Evolutionary conservation across 2,113 vertebrate genomes (phyloP), one percentile per base, ranked within the genome.

Genomic region (Cololabis saira): DNA sequence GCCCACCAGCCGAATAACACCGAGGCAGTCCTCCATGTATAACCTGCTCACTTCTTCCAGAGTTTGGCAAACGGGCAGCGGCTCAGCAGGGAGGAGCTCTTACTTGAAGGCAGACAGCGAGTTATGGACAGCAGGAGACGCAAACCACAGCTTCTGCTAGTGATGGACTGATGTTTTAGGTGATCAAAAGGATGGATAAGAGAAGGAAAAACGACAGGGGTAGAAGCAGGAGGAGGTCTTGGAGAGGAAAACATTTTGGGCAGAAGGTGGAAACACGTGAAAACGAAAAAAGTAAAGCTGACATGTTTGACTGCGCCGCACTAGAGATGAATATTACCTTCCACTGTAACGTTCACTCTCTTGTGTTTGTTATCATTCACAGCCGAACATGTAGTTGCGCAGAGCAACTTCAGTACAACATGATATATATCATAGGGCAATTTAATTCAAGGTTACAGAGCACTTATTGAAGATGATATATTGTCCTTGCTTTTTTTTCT

Each of bases 131-230:
- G 85, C 89, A 50, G 78, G 81, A 85, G 83, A 85, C 77, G 69
- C 57, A 82, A 85, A 80, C 68, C 80, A 75, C 83, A 86, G 80
- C 78, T 84, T 71, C 47, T 81, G 77, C 50, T 72, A 57, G 64
- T 86, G 88, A 91, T 77, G 82, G 85, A 87, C 82, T 76, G 87
- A 87, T 92, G 89, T 88, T 91, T 85, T 76, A 85, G 74, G 74
- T 81, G 83, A 92, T 93, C 88, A 92, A 89, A 91, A 64, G 82
- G 75, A 60, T 75, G 82, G 84, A 80, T 78, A 81, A 87, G 81
- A 85, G 79, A 83, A 61, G 71, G 81, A 70, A 90, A n/a, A 84
- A 87, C 67, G 83, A 85, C 89, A 87, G 87, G 81, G 82, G 79
- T 77, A 74, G 71, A 80, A 82, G n/a, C 74, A 52, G 80, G 68